These are phyloP conservation scores for Orthonychiurus folsomi DNA, from an alignment of 2,888 invertebrate genomes.

Conservation along the genomic window DNA sequence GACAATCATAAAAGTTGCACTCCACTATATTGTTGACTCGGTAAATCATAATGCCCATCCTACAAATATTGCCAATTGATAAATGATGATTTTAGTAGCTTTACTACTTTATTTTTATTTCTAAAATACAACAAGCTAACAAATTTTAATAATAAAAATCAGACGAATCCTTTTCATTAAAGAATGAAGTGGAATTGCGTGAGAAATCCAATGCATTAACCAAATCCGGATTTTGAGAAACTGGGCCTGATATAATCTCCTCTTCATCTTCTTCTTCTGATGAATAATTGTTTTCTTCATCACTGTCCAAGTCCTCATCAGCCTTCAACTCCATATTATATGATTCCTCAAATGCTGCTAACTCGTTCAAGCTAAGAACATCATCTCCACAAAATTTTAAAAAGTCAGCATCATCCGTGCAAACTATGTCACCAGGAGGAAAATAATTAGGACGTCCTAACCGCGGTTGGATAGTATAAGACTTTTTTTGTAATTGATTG, in stretches of 20 bases:
- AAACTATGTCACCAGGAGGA: slow-evolving; percentile 26
- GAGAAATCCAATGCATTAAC: too few species aligned
- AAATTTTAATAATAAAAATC: slow-evolving; percentile 27
- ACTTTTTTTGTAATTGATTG: slow-evolving; percentile 29
- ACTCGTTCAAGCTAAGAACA: slow-evolving; percentile 23
- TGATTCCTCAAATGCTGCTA: slow-evolving; percentile 36
- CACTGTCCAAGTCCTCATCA: slow-evolving; percentile 2
- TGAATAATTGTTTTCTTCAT: slow-evolving; percentile 4
- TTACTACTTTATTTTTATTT: too few species aligned
- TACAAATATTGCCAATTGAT: too few species aligned
- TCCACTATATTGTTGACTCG: too few species aligned
- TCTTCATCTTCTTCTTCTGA: slow-evolving; percentile 19
- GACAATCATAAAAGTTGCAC: too few species aligned
- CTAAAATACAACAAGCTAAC: neutral
- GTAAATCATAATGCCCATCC: too few species aligned
- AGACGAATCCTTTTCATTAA: slow-evolving; percentile 21
- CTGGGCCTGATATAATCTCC: too few species aligned
- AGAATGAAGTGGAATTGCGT: slow-evolving; percentile 23
- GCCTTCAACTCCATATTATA: slow-evolving; percentile 18
- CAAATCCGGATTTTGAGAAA: too few species aligned
- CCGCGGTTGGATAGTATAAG: slow-evolving; percentile 4
- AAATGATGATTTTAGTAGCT: too few species aligned
- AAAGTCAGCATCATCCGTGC: slow-evolving; percentile 28
- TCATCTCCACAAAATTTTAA: slow-evolving; percentile 28
- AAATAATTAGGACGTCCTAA: slow-evolving; percentile 29